Evolutionary conservation across 2,797 vertebrate species (phyloP), one percentile per base, ranked within the genome.

Genomic region (Falco columbarius): DNA sequence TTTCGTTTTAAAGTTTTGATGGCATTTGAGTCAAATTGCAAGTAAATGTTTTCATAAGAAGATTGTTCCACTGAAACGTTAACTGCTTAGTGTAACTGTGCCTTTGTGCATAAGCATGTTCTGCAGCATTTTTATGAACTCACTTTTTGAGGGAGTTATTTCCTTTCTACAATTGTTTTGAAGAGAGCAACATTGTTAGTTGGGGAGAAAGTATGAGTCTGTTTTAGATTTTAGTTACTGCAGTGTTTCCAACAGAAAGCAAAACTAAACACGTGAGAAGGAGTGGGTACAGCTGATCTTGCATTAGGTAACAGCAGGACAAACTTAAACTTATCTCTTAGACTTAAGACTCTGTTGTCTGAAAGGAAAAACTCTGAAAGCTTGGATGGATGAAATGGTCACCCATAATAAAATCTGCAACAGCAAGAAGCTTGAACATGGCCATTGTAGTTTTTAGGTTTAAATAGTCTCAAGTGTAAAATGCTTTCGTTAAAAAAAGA

Each of bases 221-320:
- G 10, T 61, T 82, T 71, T 49, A 81, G 34, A 62, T 86, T 84
- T 81, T 61, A 36, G 7, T 66, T 81, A 9, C 55, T 75, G 8
- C 49, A 65, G 22, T 26, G 17, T 94, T 94, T 90, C 59, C 24
- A 94, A 61, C 34, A 95, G 94, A 96, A 95, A 89, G 56, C 70
- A 95, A 95, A 93, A 90, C 44, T 49, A 71, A 79, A 55, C 15
- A 4, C 0, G 3, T 40, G 42, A 68, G 77, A 40, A 63, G 58
- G 36, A 73, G 59, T 4, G 22, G 6, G 14, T 49, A 14, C 26
- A 34, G 65, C 74, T 68, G 23, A 26, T 30, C 29, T 47, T 76
- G 55, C 7, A 0, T 49, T 54, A 19, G 55, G 8, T 79, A 19
- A 54, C 0, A 2, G 42, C 51, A 82, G 74, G 29, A 29, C 21